Evolutionary conservation across 2,797 vertebrate species (phyloP).

Genomic region (Micromesistius poutassou): DNA sequence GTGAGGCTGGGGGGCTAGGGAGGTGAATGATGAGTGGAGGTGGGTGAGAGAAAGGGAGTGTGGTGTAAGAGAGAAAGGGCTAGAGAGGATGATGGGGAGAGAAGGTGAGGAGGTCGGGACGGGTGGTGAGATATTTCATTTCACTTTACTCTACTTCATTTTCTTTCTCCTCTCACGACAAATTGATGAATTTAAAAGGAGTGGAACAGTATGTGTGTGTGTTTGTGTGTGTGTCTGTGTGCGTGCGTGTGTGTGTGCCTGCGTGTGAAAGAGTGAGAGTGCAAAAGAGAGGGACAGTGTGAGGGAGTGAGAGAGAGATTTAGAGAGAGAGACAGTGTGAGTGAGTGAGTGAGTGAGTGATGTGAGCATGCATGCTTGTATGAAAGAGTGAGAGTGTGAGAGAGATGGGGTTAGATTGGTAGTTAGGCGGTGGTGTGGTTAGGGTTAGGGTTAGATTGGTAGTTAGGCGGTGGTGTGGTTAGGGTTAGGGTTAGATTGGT

Average conservation of each 20-base stretch:
- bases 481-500: background rate
- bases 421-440: background rate
- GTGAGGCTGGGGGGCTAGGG: no score
- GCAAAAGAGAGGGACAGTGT: background rate
- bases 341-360: background rate
- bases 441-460: background rate
- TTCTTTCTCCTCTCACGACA: background rate
- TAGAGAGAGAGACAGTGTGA: no score
- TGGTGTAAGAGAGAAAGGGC: no score
- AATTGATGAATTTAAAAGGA: background rate
- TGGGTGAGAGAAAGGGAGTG: background rate
- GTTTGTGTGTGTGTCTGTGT: constrained; percentile 11
- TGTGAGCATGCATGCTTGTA: background rate
- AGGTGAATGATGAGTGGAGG: background rate
- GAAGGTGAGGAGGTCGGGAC: background rate
- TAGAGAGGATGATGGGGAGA: background rate
- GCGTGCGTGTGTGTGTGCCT: constrained; percentile 7
- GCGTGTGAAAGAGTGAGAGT: background rate
- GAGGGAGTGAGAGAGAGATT: no score
- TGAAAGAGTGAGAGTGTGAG: constrained; percentile 1
- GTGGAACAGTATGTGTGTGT: constrained; percentile 3
- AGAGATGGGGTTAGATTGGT: background rate
- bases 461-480: background rate
- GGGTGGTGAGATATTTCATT: background rate
- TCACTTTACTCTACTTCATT: background rate